A percentile compares a stretch with the other conserved stretches of the same genome.
phyloP scores from a whole-genome alignment of 2,888 invertebrate genomes.

The Stratiomys singularior region DNA sequence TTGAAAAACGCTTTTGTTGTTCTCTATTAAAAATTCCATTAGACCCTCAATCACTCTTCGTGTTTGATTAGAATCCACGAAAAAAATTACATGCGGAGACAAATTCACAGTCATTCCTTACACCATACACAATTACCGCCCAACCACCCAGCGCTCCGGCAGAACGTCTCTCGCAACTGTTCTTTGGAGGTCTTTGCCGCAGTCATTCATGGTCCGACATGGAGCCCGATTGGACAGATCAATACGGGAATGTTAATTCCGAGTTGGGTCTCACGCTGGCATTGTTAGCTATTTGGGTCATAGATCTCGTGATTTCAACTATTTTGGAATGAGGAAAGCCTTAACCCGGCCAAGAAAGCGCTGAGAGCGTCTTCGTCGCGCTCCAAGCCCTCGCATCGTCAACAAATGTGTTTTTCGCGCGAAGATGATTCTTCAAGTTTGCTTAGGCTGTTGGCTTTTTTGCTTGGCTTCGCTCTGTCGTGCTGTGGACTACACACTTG shows the following conservation, averaged over 20 bases:
- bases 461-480: too few relatives aligned
- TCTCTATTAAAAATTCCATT: slow-evolving; percentile 6
- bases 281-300: slow-evolving; percentile 22
- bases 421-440: too few relatives aligned
- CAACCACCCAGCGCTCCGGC: background rate
- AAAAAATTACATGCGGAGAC: slow-evolving; percentile 1
- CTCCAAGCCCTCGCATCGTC: too few relatives aligned
- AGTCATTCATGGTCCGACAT: background rate
- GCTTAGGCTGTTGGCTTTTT: too few relatives aligned
- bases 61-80: slow-evolving; percentile 1
- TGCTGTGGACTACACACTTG: too few relatives aligned
- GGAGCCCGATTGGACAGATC: background rate
- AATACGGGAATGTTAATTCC: background rate
- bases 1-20: slow-evolving; percentile 22
- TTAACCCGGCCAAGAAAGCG: background rate
- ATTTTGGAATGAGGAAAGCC: background rate
- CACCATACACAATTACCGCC: background rate
- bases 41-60: slow-evolving; percentile 11
- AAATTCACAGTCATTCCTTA: background rate
- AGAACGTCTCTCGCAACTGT: background rate
- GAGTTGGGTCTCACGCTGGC: background rate
- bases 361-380: too few relatives aligned
- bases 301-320: background rate
- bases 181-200: background rate
- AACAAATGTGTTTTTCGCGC: too few relatives aligned